These are phyloP conservation scores for Ligdia adustata DNA, from an alignment of 2,888 invertebrate genomes.

Conservation along the genomic window DNA sequence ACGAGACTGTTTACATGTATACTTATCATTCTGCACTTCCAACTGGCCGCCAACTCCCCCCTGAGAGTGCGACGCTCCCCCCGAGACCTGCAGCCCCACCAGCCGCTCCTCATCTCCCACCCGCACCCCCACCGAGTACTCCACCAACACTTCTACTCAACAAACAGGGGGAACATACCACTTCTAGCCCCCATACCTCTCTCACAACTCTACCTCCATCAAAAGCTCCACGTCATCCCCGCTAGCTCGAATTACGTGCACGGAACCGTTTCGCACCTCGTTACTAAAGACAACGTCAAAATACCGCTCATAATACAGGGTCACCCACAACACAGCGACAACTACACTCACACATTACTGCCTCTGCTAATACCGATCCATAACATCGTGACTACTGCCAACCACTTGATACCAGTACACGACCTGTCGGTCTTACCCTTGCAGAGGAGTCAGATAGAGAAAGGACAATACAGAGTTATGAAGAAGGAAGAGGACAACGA, in stretches of 20 bases:
- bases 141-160: conserved; percentile 27
- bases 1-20: conserved; percentile 39
- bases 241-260: conserved; percentile 53
- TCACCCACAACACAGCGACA: conserved; percentile 48
- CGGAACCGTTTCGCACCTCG: conserved; percentile 47
- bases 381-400: conserved; percentile 34
- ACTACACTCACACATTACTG: conserved; percentile 51
- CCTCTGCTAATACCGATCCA: conserved; percentile 57
- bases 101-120: conserved; percentile 32
- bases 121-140: conserved; percentile 32
- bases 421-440: conserved; percentile 72
- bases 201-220: conserved; percentile 48
- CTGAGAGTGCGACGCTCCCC: conserved; percentile 31
- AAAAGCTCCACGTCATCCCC: conserved; percentile 65
- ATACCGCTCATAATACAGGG: conserved; percentile 54
- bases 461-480: conserved; percentile 47
- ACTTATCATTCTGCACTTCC: conserved; percentile 42
- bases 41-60: conserved; percentile 43
- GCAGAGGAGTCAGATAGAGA: conserved; percentile 50
- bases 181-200: conserved; percentile 51
- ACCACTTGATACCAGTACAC: conserved; percentile 57
- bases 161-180: conserved; percentile 20
- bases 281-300: conserved; percentile 47
- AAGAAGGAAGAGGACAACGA: conserved; percentile 51
- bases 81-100: conserved; percentile 24